A percentile compares a stretch with the other conserved stretches of the same genome.
Evolutionary conservation across 2,888 invertebrate species (phyloP).

Genomic region (Caenorhabditis doughertyi): DNA sequence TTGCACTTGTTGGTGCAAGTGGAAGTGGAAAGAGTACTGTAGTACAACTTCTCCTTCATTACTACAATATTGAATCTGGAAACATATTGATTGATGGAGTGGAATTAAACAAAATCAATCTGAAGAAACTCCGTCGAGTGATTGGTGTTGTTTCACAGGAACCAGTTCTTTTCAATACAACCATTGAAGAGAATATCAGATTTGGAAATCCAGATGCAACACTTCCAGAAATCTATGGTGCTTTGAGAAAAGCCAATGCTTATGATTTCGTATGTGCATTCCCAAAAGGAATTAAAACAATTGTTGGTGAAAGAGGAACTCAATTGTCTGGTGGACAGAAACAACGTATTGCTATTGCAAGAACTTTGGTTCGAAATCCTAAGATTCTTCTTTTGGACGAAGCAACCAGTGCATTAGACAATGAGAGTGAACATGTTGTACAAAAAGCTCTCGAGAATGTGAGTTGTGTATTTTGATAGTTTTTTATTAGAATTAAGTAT

Average conservation of each 20-base stretch:
- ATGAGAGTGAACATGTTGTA: slow-evolving; percentile 73
- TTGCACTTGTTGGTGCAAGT: slow-evolving; percentile 75
- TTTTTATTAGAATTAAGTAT: neutral
- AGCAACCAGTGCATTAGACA: slow-evolving; percentile 72
- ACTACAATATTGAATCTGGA: slow-evolving; percentile 69
- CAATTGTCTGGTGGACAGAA: slow-evolving; percentile 84
- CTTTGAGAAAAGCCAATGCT: slow-evolving; percentile 83
- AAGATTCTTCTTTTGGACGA: slow-evolving; percentile 66
- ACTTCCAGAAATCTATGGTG: slow-evolving; percentile 65
- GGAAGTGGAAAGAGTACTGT: slow-evolving; percentile 76
- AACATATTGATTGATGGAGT: slow-evolving; percentile 83
- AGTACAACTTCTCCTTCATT: slow-evolving; percentile 70
- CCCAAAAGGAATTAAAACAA: slow-evolving; percentile 83
- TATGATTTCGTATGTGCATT: slow-evolving; percentile 83
- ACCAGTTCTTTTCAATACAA: slow-evolving; percentile 86
- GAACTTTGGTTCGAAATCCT: slow-evolving; percentile 64
- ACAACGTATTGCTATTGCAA: slow-evolving; percentile 71
- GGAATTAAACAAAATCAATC: slow-evolving; percentile 83
- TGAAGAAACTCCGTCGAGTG: slow-evolving; percentile 83
- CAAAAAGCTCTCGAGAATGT: slow-evolving; percentile 85
- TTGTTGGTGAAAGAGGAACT: slow-evolving; percentile 83
- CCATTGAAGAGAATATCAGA: slow-evolving; percentile 84
- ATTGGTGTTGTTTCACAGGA: slow-evolving; percentile 83
- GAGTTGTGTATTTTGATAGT: neutral
- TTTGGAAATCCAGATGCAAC: slow-evolving; percentile 78